Base-by-base conservation (phyloP, 2,888 invertebrate genomes). In the Xiphydria camelus region DNA sequence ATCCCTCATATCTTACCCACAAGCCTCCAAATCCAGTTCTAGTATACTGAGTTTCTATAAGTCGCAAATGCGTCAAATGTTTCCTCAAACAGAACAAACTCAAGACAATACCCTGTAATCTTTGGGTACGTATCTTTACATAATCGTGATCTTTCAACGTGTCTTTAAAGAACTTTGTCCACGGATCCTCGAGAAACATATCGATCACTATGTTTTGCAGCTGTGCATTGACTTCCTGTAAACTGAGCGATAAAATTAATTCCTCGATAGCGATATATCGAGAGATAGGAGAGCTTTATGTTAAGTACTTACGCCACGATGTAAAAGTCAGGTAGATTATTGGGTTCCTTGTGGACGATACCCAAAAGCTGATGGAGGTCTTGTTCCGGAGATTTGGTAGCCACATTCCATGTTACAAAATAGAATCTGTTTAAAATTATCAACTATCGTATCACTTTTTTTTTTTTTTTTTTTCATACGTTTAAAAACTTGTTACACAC, bases 391-490 rank as follows among this genome's bases (percentile, higher is more conserved):
- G 81, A 81, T 64, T 83, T 86, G 1, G 90, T 88, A 23, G 91
- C 92, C 40, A 95, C 94, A 81, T 95, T 95, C 86, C 91, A 95
- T 29, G 94, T 94, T 32, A 88, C 84, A 62, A 92, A 82, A 75
- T 90, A 91, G 55, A 93, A 78, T 69, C 88, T 90, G 75, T 34
- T 34, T n/a, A 12, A 7, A 34, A 34, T 2, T 25, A 3, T 25
- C 9, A 9, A 25, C 25, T 25, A n/a, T 9, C 3, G 9, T 25
- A n/a, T 3, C 10, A 25, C 25, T 25, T 25, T n/a, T 9, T 3
- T 25, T 25, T 7, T 34, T 21, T 14, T 15, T n/a, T 6, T 15
- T 14, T n/a, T 33, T 33, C 29, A 14, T 3, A 29, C 14, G 29
- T 29, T 29, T 29, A 12, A n/a, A n/a, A n/a, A n/a, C n/a, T n/a